Evolutionary conservation across 2,113 vertebrate species (phyloP).

Genomic region (Sebastes schlegelii): DNA sequence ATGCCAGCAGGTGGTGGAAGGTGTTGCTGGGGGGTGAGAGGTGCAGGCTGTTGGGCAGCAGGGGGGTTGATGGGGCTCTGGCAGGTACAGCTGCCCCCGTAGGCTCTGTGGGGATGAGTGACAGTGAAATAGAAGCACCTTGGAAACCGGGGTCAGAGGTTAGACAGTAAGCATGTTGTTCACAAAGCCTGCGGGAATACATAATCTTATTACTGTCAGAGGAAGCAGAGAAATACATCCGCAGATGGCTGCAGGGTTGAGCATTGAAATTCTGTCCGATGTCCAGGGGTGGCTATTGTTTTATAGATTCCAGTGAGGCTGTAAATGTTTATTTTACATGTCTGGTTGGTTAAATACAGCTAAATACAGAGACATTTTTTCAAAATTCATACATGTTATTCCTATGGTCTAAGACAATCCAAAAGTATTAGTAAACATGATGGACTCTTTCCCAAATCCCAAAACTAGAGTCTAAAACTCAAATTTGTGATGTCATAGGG

Average conservation of each 20-base stretch:
- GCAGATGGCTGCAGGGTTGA: conserved; percentile 18
- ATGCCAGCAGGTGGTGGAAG: conserved; percentile 38
- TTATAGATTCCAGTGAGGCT: not conserved
- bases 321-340: not conserved
- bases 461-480: too few relatives aligned
- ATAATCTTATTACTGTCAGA: conserved; percentile 47
- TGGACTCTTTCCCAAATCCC: too few relatives aligned
- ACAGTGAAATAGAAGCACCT: conserved; percentile 44
- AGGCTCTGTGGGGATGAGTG: conserved; percentile 34
- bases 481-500: too few relatives aligned
- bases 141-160: conserved; percentile 45
- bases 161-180: conserved; percentile 53
- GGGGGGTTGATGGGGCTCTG: conserved; percentile 43
- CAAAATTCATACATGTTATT: too few relatives aligned
- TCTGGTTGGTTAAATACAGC: not conserved
- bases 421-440: too few relatives aligned
- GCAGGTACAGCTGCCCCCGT: conserved; percentile 54
- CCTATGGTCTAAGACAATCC: too few relatives aligned
- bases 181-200: conserved; percentile 29
- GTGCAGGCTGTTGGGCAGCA: conserved; percentile 40
- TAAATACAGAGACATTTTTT: too few relatives aligned
- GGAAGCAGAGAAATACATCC: not conserved
- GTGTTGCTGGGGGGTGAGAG: conserved; percentile 41
- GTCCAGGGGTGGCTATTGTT: conserved; percentile 5
- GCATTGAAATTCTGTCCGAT: not conserved